Evolutionary conservation across 2,797 vertebrate genomes (phyloP).

Genomic region (Pyrocephalus nanus): DNA sequence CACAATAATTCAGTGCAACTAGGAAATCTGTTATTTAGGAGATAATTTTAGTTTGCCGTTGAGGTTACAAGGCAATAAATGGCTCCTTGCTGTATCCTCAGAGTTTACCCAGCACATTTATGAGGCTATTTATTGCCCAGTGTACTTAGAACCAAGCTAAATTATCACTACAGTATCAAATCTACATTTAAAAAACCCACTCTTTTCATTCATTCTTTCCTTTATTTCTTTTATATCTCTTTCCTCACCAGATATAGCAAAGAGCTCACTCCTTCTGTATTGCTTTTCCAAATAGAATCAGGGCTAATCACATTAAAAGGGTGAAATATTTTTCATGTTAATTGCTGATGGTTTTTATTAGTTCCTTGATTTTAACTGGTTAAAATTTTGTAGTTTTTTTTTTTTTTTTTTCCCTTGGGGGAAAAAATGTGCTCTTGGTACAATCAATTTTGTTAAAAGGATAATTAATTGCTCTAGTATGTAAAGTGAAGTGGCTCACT

Average conservation of each 20-base stretch:
- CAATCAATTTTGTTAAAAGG: slow-evolving; percentile 39
- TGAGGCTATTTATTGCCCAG: slow-evolving; percentile 50
- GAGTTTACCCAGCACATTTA: slow-evolving; percentile 67
- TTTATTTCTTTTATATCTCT: slow-evolving; percentile 33
- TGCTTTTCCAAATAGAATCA: not conserved
- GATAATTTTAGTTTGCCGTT: slow-evolving; percentile 71
- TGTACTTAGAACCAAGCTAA: slow-evolving; percentile 57
- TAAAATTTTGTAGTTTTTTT: not conserved
- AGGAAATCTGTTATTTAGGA: slow-evolving; percentile 73
- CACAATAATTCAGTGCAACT: slow-evolving; percentile 70
- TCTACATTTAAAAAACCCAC: not conserved
- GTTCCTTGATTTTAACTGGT: slow-evolving; percentile 35
- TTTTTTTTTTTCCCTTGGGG: not conserved
- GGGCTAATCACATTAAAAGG: not conserved
- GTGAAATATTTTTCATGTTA: slow-evolving; percentile 31
- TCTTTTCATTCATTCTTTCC: slow-evolving; percentile 31
- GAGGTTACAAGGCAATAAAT: slow-evolving; percentile 72
- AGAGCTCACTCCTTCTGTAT: not conserved
- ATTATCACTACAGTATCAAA: slow-evolving; percentile 47
- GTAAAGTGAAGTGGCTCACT: slow-evolving; percentile 17
- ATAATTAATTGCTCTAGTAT: slow-evolving; percentile 39
- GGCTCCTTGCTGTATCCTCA: slow-evolving; percentile 60
- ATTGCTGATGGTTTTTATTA: slow-evolving; percentile 36
- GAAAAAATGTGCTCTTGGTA: not conserved
- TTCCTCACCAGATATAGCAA: not conserved